Base-by-base conservation (phyloP, 2,888 invertebrate genomes). In the Sinhomidia bicolor region DNA sequence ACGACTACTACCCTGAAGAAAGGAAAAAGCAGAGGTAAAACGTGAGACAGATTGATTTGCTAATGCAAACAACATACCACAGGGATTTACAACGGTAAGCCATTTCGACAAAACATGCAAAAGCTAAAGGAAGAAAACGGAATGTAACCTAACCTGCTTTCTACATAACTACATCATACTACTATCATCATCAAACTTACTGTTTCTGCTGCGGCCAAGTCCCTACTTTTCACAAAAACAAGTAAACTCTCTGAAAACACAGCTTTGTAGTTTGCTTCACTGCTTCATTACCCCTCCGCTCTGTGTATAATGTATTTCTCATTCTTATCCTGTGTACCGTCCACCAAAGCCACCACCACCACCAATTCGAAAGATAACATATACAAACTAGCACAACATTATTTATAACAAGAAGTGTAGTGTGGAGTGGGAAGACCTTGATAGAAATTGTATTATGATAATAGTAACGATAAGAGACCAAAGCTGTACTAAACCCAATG, bases 331-430 rank as follows among this genome's bases (percentile, higher is more conserved):
- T 14, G 5, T 7, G 17, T 10, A 20, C 41, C 74, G 20, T 23
- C 44, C 74, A n/a, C n/a, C n/a, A n/a, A n/a, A n/a, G 14, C 71
- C 36, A 65, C 65, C n/a, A 71, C 71, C 71, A n/a, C 36, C 76
- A 76, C 29, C 76, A 76, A 74, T 74, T 74, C 74, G 47, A 44
- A 74, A 74, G 47, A 74, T 47, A 74, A 74, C 74, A 23, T 47
- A 74, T 29, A 29, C 23, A 10, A 62, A n/a, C n/a, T n/a, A n/a
- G n/a, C 17, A 20, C 14, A n/a, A 41, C 17, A 68, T 68, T 32
- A 68, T 68, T 68, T 68, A 68, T 36, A 68, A 68, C 68, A 68
- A 36, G 68, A 17, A 68, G 68, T 68, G 68, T 68, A 20, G 68
- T 17, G 17, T 68, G 32, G 36, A 26, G 26, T 17, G 5, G 60